Evolutionary conservation across 2,113 vertebrate species (phyloP).

Genomic region (Pluvianellus socialis): DNA sequence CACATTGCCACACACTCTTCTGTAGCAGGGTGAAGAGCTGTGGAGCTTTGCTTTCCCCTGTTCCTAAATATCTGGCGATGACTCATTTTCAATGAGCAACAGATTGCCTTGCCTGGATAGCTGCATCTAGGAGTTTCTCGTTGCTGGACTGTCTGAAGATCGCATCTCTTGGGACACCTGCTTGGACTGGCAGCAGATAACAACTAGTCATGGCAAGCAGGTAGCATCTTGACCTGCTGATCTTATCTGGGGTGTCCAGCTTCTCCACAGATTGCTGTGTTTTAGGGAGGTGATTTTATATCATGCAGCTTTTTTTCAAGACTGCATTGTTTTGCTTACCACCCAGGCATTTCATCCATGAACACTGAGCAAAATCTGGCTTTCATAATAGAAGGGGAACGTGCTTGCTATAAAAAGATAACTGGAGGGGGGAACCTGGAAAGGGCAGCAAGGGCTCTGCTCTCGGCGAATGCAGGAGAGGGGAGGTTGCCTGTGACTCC

Average conservation of each 20-base stretch:
- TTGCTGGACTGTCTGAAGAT: not conserved
- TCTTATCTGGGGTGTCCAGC: not conserved
- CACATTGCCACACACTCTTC: not conserved
- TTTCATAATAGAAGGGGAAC: not conserved
- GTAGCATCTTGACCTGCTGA: not conserved
- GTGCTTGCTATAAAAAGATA: not conserved
- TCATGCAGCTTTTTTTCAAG: accelerated
- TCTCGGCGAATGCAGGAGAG: not conserved
- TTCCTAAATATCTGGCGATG: not conserved
- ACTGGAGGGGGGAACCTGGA: not conserved
- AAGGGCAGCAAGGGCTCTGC: not conserved
- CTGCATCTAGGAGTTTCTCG: not conserved
- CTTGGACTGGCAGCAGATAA: not conserved
- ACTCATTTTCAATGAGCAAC: not conserved
- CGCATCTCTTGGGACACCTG: not conserved
- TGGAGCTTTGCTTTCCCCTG: not conserved
- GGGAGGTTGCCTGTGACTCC: accelerated
- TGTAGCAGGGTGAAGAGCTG: not conserved
- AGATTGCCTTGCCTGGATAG: not conserved
- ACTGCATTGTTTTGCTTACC: not conserved
- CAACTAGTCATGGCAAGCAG: not conserved
- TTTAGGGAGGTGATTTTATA: not conserved
- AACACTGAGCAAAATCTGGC: not conserved
- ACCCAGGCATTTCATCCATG: not conserved
- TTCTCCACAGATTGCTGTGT: not conserved